A percentile compares a stretch with the other conserved stretches of the same genome.
These are phyloP conservation scores for Lasioglossum baleicum DNA, from an alignment of 1,140 invertebrate species.

Conservation along the genomic window DNA sequence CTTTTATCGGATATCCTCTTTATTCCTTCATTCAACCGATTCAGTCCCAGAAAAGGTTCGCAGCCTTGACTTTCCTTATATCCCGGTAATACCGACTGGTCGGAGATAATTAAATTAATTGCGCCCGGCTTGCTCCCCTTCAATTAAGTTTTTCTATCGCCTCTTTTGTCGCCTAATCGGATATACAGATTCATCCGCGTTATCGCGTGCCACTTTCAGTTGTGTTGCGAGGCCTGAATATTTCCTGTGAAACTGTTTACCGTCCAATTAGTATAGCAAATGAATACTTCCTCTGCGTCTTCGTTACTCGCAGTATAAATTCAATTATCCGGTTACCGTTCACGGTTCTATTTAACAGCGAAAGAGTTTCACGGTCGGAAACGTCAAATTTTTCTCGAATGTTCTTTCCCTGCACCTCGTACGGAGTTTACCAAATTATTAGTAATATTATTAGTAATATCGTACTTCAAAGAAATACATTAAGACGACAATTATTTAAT, in stretches of 20 bases:
- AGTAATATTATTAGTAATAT: too few relatives aligned
- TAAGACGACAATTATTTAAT: too few relatives aligned
- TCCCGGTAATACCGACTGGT: conserved; percentile 9
- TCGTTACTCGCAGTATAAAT: too few relatives aligned
- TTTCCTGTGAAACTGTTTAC: conserved; percentile 4
- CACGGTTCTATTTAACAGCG: too few relatives aligned
- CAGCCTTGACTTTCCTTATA: conserved; percentile 9
- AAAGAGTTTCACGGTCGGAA: too few relatives aligned
- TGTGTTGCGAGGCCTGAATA: neutral
- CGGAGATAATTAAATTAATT: conserved; percentile 33
- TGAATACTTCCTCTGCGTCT: neutral
- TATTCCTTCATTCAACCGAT: neutral
- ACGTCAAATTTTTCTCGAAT: too few relatives aligned
- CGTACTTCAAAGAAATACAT: too few relatives aligned
- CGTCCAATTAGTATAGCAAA: neutral
- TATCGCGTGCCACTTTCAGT: neutral
- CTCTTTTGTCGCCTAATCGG: conserved; percentile 6
- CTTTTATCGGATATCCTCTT: conserved; percentile 1
- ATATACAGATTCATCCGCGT: conserved; percentile 19
- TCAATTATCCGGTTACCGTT: too few relatives aligned
- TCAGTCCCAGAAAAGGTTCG: conserved; percentile 2
- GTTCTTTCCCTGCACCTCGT: too few relatives aligned
- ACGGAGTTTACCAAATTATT: too few relatives aligned
- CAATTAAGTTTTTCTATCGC: conserved; percentile 11
- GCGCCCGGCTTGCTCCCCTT: neutral